Base-by-base conservation (phyloP, 2,888 invertebrate genomes). In the Odontomyia ornata region DNA sequence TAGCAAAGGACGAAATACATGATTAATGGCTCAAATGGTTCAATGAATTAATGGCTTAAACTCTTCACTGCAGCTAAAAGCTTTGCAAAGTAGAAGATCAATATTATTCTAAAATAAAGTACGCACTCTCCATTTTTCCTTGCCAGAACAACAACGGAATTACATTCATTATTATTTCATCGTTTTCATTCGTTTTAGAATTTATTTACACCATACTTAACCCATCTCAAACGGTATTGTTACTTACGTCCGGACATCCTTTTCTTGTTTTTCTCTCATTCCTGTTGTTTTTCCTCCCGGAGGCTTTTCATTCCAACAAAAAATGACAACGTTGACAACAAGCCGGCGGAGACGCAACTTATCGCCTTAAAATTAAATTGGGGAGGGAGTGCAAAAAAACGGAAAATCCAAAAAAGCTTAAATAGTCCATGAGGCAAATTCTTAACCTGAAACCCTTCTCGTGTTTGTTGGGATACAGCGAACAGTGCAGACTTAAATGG, bases 401-500 rank as follows among this genome's bases (percentile, higher is more conserved):
- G n/a, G n/a, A n/a, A n/a, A n/a, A n/a, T n/a, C n/a, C n/a, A n/a
- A n/a, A n/a, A 4, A n/a, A 47, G 25, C 69, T 69, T 36, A 25
- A 69, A 69, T 47, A 69, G 56, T 4, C 60, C 57, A 57, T n/a
- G 36, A 36, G 73, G 43, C 23, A 72, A 57, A 57, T 73, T 73
- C 73, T 73, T 73, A 73, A 73, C 73, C 73, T 73, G 73, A 73
- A 73, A 73, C 73, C 73, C 73, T 57, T 73, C 57, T 57, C 23
- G 57, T 73, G 73, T 23, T 73, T 18, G 57, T 13, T 46, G 36
- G 3, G 36, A 36, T 36, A 36, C 3, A 36, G 36, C 36, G 36
- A 5, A 36, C 36, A 36, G n/a, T n/a, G n/a, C 36, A 36, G 36
- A 36, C 36, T n/a, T n/a, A n/a, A n/a, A 36, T 36, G 3, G 36